A percentile compares a stretch with the other conserved stretches of the same genome.
These are phyloP conservation scores for Pollachius pollachius DNA, from an alignment of 2,113 vertebrate species.

Conservation along the genomic window DNA sequence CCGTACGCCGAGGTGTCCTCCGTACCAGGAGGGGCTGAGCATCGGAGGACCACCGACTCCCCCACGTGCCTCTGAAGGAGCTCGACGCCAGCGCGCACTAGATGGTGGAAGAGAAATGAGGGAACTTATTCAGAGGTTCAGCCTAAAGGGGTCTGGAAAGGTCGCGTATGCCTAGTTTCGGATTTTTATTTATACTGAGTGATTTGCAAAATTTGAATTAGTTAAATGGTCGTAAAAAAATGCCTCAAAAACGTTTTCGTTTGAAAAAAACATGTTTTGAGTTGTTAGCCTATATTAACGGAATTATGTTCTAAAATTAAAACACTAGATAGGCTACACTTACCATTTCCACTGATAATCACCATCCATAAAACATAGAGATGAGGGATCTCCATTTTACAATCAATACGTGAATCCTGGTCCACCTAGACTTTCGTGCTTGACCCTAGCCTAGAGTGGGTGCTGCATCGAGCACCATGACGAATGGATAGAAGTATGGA, in stretches of 20 bases:
- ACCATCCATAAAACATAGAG: slow-evolving; percentile 33
- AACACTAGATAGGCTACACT: slow-evolving; percentile 18
- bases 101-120: background rate
- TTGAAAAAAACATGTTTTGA: background rate
- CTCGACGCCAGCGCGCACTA: slow-evolving; percentile 32
- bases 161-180: no score
- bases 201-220: no score
- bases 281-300: background rate
- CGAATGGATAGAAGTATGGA: no score
- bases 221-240: background rate
- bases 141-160: no score
- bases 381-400: slow-evolving; percentile 10
- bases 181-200: no score
- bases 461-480: no score
- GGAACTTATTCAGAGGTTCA: background rate
- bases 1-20: background rate
- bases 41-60: slow-evolving; percentile 49
- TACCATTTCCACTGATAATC: slow-evolving; percentile 39
- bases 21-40: background rate
- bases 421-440: no score
- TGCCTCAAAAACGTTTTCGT: background rate
- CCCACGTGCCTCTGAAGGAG: slow-evolving; percentile 49
- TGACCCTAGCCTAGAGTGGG: no score
- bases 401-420: background rate
- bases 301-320: background rate